Base-by-base conservation (phyloP, 2,888 invertebrate genomes). In the Lochmaea capreae region DNA sequence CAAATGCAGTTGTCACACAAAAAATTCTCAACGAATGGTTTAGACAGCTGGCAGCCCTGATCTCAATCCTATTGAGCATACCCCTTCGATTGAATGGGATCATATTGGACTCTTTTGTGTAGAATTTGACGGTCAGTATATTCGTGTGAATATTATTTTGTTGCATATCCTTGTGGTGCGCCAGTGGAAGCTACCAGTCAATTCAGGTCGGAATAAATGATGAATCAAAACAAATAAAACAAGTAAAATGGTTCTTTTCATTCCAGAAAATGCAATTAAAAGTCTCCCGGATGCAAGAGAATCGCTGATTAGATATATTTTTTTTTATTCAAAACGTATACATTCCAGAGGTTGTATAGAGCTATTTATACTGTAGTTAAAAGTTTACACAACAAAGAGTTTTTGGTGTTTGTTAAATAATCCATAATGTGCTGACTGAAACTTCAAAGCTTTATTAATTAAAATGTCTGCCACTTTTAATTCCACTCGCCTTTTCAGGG, bases 171-270 rank as follows among this genome's bases (percentile, higher is more conserved):
- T 22, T 57, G 16, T 5, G 3, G n/a, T 18, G 11, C 12, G 11
- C 57, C 57, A 22, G 11, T 57, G 57, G 16, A 22, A 57, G 9
- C 18, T 54, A 14, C 58, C 58, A 43, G 72, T 67, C 72, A 58
- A 69, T 72, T 68, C 67, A 65, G 59, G 58, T 59, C 70, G 67
- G 65, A 72, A 75, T 70, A 73, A 70, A 67, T 72, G 66, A 71
- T 72, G 72, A 73, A 72, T 73, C 70, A 52, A 75, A 73, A 75
- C 75, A 75, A 75, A 75, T 75, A 72, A 75, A 72, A 43, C 63
- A 70, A 62, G 26, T 62, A 59, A 61, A 67, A 46, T 72, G 65
- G 67, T 67, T 67, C 63, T 73, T 72, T 72, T 71, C 70, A 67
- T 71, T 75, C 70, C 49, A 67, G 58, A 67, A 68, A 72, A 72